Evolutionary conservation across 2,113 vertebrate genomes (phyloP).

Genomic region (Nesogale talazaci): DNA sequence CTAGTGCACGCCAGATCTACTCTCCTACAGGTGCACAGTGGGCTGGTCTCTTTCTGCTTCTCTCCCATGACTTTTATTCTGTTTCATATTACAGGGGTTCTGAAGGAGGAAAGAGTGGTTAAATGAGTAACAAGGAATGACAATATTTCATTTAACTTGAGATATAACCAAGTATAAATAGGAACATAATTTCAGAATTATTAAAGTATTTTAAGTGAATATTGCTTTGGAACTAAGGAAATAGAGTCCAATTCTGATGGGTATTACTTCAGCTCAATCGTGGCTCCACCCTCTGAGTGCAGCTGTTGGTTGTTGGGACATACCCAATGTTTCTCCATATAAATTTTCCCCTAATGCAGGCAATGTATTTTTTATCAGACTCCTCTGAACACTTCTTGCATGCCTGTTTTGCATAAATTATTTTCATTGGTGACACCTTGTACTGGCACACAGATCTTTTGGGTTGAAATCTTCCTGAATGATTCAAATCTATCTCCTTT

Average conservation of each 20-base stretch:
- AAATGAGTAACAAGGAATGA: neutral
- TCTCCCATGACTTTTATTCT: neutral
- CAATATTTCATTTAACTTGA: neutral
- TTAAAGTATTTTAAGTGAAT: neutral
- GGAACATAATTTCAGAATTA: neutral
- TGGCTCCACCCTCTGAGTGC: neutral
- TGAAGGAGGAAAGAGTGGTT: neutral
- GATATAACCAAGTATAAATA: neutral
- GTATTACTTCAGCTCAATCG: accelerated
- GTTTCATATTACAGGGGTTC: neutral
- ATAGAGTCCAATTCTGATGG: neutral
- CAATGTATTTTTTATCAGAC: too few species aligned
- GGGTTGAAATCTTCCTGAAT: neutral
- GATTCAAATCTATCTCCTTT: neutral
- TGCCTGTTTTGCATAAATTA: neutral
- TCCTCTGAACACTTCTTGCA: neutral
- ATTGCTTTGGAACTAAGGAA: neutral
- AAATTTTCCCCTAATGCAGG: too few species aligned
- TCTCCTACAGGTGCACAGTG: neutral
- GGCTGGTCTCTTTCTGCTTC: neutral
- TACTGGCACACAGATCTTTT: neutral
- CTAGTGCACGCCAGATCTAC: neutral
- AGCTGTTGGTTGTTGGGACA: neutral
- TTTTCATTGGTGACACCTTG: neutral
- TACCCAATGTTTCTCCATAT: neutral